Percentiles rank a stretch among this genome's conserved stretches.
phyloP scores from a whole-genome alignment of 1,140 invertebrate genomes.

The Caenorhabditis inopinata region DNA sequence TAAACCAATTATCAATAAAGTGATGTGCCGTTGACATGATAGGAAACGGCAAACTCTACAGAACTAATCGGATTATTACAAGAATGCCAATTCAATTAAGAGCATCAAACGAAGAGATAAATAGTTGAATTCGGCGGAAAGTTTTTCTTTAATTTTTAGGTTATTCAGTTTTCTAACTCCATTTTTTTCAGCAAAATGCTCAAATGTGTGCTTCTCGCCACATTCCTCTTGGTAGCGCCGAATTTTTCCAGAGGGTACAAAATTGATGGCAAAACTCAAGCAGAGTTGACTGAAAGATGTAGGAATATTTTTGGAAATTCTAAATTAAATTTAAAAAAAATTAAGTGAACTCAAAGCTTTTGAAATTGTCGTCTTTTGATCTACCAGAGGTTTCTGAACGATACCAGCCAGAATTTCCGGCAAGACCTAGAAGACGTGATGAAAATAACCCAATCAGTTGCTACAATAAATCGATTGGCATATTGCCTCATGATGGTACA shows the following conservation, averaged over 20 bases:
- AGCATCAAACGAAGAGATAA: background rate
- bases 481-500: constrained; percentile 21
- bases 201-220: background rate
- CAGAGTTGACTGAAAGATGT: too few relatives aligned
- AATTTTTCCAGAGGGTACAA: too few relatives aligned
- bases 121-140: too few relatives aligned
- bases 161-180: too few relatives aligned
- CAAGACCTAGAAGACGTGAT: background rate
- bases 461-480: background rate
- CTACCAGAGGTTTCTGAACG: background rate
- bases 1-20: too few relatives aligned
- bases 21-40: too few relatives aligned
- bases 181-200: constrained; percentile 14
- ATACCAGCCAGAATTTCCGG: background rate
- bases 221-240: too few relatives aligned
- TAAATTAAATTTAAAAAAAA: too few relatives aligned
- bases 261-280: too few relatives aligned
- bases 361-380: background rate
- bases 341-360: background rate
- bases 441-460: background rate
- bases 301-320: too few relatives aligned
- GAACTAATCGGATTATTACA: constrained; percentile 1
- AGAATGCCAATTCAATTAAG: background rate
- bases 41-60: too few relatives aligned
- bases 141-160: too few relatives aligned